These are phyloP conservation scores for Daboia siamensis DNA, from an alignment of 2,113 vertebrate genomes.

Conservation along the genomic window DNA sequence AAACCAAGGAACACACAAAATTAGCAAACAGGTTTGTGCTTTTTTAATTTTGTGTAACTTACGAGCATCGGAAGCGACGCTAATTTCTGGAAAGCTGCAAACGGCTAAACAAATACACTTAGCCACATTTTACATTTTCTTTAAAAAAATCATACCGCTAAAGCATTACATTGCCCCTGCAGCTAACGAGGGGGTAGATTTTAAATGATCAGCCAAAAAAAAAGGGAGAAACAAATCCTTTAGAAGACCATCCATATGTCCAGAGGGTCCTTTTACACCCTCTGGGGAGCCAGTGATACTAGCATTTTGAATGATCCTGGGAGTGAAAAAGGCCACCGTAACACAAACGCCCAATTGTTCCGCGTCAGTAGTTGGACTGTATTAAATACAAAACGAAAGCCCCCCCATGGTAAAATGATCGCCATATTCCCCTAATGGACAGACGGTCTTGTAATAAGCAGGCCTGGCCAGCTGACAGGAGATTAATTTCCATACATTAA, in stretches of 20 bases:
- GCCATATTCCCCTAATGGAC: neutral
- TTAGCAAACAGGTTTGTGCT: conserved; percentile 84
- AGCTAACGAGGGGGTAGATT: neutral
- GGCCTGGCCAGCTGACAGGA: neutral
- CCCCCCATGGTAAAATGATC: conserved; percentile 1
- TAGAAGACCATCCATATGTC: neutral
- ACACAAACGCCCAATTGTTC: conserved; percentile 22
- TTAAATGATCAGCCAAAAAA: neutral
- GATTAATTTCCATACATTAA: neutral
- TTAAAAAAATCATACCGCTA: neutral
- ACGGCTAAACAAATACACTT: neutral
- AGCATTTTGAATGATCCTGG: neutral
- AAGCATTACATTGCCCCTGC: neutral
- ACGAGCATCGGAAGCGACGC: neutral
- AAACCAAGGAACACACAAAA: conserved; percentile 79
- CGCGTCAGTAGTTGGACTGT: neutral
- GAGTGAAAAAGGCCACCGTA: neutral
- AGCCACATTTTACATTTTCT: neutral
- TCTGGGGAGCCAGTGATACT: neutral
- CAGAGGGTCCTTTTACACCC: neutral
- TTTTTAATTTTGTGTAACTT: neutral
- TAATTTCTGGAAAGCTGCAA: neutral
- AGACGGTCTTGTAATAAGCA: neutral
- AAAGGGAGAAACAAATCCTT: neutral
- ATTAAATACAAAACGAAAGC: neutral